Evolutionary conservation across 2,113 vertebrate genomes (phyloP).

Genomic region (Dolichotis patagonum): DNA sequence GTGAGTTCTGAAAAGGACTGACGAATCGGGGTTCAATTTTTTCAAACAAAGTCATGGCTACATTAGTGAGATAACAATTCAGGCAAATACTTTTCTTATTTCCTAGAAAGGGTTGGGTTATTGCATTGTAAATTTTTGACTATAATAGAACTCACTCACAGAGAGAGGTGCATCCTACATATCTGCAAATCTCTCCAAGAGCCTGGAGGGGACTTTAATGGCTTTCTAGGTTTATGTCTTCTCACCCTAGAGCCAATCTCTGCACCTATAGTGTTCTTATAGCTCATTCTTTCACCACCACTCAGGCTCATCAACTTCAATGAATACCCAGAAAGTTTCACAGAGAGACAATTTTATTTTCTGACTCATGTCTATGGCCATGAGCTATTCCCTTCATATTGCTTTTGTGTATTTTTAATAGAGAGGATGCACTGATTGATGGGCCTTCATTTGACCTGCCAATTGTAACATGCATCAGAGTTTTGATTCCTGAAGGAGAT

Average conservation of each 20-base stretch:
- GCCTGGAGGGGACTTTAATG: neutral
- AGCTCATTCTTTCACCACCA: neutral
- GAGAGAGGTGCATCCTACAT: neutral
- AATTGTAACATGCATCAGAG: neutral
- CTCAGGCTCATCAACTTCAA: neutral
- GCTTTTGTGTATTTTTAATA: neutral
- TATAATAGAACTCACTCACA: neutral
- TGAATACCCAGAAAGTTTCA: neutral
- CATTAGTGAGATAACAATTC: neutral
- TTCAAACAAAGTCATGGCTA: neutral
- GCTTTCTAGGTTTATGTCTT: neutral
- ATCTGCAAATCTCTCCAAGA: neutral
- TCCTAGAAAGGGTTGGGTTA: neutral
- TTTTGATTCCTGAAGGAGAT: slow-evolving; percentile 38
- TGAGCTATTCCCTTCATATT: neutral
- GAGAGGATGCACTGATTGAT: neutral
- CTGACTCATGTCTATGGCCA: neutral
- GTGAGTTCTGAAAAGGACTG: slow-evolving; percentile 25
- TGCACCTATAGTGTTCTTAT: neutral
- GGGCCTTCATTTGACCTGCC: neutral
- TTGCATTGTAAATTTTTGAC: neutral
- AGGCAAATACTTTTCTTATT: slow-evolving; percentile 32
- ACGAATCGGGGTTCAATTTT: slow-evolving; percentile 42
- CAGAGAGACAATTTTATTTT: neutral
- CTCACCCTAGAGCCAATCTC: no score